phyloP scores from a whole-genome alignment of 2,797 vertebrate genomes.

The Microtus californicus region DNA sequence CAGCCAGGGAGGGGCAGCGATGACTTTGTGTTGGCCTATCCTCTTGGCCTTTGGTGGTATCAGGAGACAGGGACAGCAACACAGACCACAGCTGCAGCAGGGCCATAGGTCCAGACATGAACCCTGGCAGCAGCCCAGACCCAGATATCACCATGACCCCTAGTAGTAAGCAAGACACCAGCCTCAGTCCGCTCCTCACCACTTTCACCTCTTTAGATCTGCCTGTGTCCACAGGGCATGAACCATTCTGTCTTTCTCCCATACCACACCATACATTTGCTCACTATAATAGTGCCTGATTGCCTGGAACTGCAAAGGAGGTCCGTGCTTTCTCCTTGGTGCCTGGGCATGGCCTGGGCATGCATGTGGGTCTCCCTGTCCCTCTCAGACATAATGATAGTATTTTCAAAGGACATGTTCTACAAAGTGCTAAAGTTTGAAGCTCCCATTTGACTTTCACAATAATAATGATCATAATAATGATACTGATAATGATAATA shows the following conservation, averaged over 20 bases:
- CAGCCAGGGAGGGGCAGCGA: neutral
- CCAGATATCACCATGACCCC: neutral
- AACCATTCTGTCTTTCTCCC: neutral
- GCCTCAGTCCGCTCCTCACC: neutral
- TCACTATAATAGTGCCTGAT: neutral
- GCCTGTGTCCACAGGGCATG: neutral
- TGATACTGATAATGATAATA: neutral
- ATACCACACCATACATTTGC: neutral
- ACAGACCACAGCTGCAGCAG: neutral
- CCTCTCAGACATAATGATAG: neutral
- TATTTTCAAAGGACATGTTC: neutral
- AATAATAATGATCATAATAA: neutral
- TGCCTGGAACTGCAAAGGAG: neutral
- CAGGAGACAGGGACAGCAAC: neutral
- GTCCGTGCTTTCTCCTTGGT: neutral
- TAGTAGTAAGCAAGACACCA: neutral
- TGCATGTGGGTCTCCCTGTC: neutral
- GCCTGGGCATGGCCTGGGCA: neutral
- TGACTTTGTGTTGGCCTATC: neutral
- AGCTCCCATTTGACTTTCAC: neutral
- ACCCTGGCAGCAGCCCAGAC: neutral
- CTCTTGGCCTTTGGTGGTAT: neutral
- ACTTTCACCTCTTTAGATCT: neutral
- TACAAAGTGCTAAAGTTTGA: conserved; percentile 2
- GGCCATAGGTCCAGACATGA: neutral